Base-by-base conservation (phyloP, 2,888 invertebrate genomes). In the Aradus depressus region DNA sequence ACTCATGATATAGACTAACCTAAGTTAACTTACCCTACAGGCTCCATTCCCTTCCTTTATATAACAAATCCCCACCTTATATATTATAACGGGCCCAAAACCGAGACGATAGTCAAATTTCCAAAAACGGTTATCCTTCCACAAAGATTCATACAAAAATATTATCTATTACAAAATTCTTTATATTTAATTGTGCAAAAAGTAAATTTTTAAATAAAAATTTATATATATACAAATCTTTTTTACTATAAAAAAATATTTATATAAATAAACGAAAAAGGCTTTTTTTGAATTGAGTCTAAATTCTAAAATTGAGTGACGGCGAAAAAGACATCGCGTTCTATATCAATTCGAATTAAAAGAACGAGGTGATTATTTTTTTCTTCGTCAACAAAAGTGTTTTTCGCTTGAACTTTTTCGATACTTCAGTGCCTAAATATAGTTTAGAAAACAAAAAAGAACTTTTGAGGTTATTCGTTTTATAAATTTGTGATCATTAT, bases 71-170 rank as follows among this genome's bases (percentile, higher is more conserved):
- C 58, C 58, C 54, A 53, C 60, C 60, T 55, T 53, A 54, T 45
- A 52, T 53, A 55, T 53, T 35, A 28, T 50, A 59, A 58, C 58
- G 58, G 60, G 60, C 58, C 60, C 60, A 53, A 58, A 57, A 60
- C 58, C 60, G 55, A 55, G 55, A 52, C 55, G 53, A 55, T 53
- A 55, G 49, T 53, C 47, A 47, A 50, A 50, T 53, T 52, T 60
- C 60, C 60, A 60, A 57, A 58, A 54, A 56, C 58, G 60, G 58
- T 51, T 54, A 56, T 58, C 60, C 58, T 58, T 60, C 60, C 60
- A 60, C 58, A 60, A 55, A 55, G 53, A 57, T 58, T 59, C 59
- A 59, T 58, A 56, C 54, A 59, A 58, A 54, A 55, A 54, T 51
- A 22, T 50, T 51, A 54, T 55, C 52, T 55, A 51, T 54, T 51